Base-by-base conservation (phyloP, 53 echinoderm and acorn worm genomes). In the Zoroaster sp. region DNA sequence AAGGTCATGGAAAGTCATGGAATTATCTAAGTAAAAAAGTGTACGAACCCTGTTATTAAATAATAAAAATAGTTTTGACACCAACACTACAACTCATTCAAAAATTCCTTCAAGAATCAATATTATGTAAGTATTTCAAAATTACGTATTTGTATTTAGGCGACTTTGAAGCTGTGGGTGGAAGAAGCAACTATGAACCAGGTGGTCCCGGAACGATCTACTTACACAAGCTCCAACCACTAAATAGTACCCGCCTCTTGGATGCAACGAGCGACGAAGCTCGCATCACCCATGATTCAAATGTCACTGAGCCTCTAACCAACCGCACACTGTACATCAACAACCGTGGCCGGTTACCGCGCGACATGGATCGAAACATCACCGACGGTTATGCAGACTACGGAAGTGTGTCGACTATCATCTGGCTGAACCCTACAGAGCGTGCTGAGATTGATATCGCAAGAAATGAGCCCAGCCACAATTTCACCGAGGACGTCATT, bases 251-350 rank as follows among this genome's bases (percentile, higher is more conserved):
- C 6, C 38, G 78, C n/a, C 83, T 96, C 7, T 89, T 96, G 13
- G 96, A 96, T 70, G 94, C 90, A 18, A 94, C 96, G 14, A 92
- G 92, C 46, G 92, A 94, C 43, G 96, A 96, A 65, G 94, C 83
- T 5, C 92, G 88, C 53, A 94, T 96, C 28, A 90, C 92, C 40
- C 96, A 94, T 54, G 93, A 94, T 39, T 96, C 96, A 44, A 96
- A 96, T 40, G 96, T 96, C 75, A 91, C 96, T 0, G 89, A 87
- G 33, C 94, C 94, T 20, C 94, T 94, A 34, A 94, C 96, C 39
- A 96, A 96, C 68, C 91, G 96, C 51, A 94, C 96, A 3, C 89
- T 96, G 37, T 94, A 96, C 87, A 90, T 96, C 89, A 94, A 96
- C 93, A 96, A 96, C 89, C 92, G 94, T 7, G 96, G 94, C 10